Percentiles rank a stretch among this genome's conserved stretches.
Evolutionary conservation across 2,797 vertebrate genomes (phyloP).

Genomic region (Cichlasoma orientale): DNA sequence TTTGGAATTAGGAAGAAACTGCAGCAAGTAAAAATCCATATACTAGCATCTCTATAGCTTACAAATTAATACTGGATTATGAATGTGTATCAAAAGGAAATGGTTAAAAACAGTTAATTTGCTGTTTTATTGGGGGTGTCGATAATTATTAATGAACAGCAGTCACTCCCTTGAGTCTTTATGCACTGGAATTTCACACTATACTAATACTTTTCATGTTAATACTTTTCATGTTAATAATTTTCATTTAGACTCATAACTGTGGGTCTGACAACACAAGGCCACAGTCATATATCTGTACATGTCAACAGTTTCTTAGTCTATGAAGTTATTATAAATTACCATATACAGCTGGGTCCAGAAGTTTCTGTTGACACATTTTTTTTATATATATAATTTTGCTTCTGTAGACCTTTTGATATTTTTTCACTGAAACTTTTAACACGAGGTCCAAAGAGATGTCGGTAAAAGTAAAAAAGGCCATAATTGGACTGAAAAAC

Average conservation of each 20-base stretch:
- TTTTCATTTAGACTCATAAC: not conserved
- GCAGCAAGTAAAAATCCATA: not conserved
- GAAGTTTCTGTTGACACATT: rapidly evolving
- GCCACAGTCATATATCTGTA: not conserved
- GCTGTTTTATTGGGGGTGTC: not conserved
- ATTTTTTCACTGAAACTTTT: too few relatives aligned
- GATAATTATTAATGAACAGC: not conserved
- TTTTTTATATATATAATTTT: rapidly evolving
- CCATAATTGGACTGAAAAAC: not conserved
- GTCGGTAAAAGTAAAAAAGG: not conserved
- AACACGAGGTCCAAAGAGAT: not conserved
- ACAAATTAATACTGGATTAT: not conserved
- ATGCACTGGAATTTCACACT: not conserved
- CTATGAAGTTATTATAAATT: not conserved
- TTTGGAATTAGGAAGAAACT: not conserved
- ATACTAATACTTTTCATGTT: not conserved
- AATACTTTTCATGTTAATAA: not conserved
- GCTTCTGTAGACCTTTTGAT: too few relatives aligned
- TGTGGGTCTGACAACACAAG: not conserved
- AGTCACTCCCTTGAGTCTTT: not conserved
- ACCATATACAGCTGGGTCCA: not conserved
- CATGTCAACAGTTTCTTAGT: not conserved
- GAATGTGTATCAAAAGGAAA: not conserved
- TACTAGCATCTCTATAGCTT: not conserved
- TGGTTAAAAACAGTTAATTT: not conserved